Evolutionary conservation across 2,888 invertebrate genomes (phyloP), one percentile per base, ranked within the genome.

Genomic region (Unio pictorum): DNA sequence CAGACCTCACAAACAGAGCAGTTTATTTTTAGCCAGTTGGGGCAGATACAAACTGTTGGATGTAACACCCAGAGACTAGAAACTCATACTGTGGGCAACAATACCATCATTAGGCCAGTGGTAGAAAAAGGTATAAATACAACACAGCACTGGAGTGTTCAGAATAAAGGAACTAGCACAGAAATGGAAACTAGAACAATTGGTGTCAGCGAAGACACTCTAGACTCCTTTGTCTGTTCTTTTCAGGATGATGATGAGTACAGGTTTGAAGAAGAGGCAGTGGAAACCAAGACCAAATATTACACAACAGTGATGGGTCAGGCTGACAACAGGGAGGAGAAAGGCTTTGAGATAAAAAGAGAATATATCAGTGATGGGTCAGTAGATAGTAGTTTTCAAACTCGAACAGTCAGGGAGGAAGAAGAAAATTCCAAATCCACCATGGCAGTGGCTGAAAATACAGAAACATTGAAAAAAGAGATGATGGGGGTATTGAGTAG

Each of bases 1-100:
- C 73, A 75, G 23, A 67, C 69, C 57, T 76, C 79, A 61, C 87
- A 86, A 67, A 87, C 87, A 23, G 87, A 87, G 45, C 26, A 75
- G 17, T 79, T 80, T 66, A 79, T 85, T 54, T 85, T 87, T 78
- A 70, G 79, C 45, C 77, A 75, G 11, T 76, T 75, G 60, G 82
- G 84, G 26, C 81, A 78, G 61, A 54, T 85, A 7, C 81, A 78
- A 61, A 79, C 79, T 65, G 69, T 75, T 8, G 79, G 81, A 11
- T 74, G 75, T 64, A 84, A 85, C 68, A 85, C 86, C 45, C 73
- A 75, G 2, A 76, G 69, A 66, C 67, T 70, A 58, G 55, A 72
- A 15, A 80, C 75, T 20, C 79, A 73, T 30, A 82, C 72, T 60
- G 73, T 78, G 20, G 84, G 80, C 0, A 80, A 78, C 64, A 86